These are phyloP conservation scores for Clivina fossor DNA, from an alignment of 2,888 invertebrate genomes.

Conservation along the genomic window DNA sequence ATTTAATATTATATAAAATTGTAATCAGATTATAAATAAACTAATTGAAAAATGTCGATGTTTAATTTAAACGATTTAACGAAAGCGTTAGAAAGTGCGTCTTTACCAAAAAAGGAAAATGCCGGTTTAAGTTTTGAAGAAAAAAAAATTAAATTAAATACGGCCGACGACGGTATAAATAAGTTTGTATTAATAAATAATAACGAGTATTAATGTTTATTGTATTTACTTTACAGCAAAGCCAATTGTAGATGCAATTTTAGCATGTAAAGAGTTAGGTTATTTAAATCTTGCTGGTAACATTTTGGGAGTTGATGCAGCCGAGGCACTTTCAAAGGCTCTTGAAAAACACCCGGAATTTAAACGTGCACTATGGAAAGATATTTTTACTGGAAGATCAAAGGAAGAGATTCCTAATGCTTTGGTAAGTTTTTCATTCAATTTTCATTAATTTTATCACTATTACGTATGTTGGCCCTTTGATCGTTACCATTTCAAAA, in stretches of 20 bases:
- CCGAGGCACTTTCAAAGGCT: conserved; percentile 79
- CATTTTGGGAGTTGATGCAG: conserved; percentile 88
- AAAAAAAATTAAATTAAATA: conserved; percentile 75
- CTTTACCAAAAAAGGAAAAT: conserved; percentile 45
- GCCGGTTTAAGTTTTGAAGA: conserved; percentile 81
- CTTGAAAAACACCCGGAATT: conserved; percentile 77
- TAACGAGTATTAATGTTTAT: conserved; percentile 13
- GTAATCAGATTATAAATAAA: too few relatives aligned
- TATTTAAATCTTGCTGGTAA: conserved; percentile 88
- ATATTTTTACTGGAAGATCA: conserved; percentile 94
- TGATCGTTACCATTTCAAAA: too few relatives aligned
- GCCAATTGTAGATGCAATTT: conserved; percentile 75
- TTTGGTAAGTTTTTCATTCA: conserved; percentile 71
- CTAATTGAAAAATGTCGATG: conserved; percentile 54
- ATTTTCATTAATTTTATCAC: too few relatives aligned
- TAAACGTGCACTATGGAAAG: conserved; percentile 86
- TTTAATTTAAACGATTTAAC: conserved; percentile 62
- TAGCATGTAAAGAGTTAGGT: conserved; percentile 66
- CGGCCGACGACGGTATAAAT: conserved; percentile 73
- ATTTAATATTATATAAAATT: conserved; percentile 19
- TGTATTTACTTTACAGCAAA: conserved; percentile 58
- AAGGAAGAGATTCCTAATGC: conserved; percentile 95
- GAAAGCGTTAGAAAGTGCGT: conserved; percentile 54
- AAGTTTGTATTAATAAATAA: conserved; percentile 23
- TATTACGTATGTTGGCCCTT: too few relatives aligned